These are phyloP conservation scores for Charanyca ferruginea DNA, from an alignment of 2,888 invertebrate genomes.

Conservation along the genomic window DNA sequence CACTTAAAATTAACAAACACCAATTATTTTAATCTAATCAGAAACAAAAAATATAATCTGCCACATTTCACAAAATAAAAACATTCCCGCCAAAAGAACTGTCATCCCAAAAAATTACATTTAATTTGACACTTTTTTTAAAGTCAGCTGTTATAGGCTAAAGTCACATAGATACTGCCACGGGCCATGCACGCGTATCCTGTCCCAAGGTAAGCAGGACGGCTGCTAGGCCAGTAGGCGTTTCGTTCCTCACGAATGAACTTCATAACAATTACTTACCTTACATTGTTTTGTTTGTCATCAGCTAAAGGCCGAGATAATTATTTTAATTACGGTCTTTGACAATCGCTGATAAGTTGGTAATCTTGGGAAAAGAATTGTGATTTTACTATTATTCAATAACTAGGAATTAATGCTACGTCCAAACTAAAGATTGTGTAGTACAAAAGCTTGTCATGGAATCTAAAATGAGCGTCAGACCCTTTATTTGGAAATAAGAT, in stretches of 20 bases:
- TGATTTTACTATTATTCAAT: background rate
- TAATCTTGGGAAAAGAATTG: slow-evolving; percentile 6
- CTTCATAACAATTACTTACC: slow-evolving; percentile 68
- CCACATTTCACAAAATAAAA: background rate
- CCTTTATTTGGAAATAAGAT: too few relatives aligned
- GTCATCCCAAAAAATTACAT: slow-evolving; percentile 26
- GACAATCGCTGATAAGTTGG: slow-evolving; percentile 19
- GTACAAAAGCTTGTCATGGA: too few relatives aligned
- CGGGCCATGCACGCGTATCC: slow-evolving; percentile 70
- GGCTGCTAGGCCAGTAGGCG: slow-evolving; percentile 73
- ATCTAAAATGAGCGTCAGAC: too few relatives aligned
- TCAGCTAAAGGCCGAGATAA: slow-evolving; percentile 53
- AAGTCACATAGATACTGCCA: slow-evolving; percentile 72
- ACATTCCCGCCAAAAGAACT: slow-evolving; percentile 36
- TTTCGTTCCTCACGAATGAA: slow-evolving; percentile 81
- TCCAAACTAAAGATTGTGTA: background rate
- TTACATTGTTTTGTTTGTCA: slow-evolving; percentile 77
- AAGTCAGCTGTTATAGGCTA: slow-evolving; percentile 60
- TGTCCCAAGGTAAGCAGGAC: slow-evolving; percentile 80
- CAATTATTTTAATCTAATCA: slow-evolving; percentile 5
- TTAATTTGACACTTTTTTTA: slow-evolving; percentile 46
- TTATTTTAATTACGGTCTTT: slow-evolving; percentile 57
- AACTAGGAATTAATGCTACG: background rate
- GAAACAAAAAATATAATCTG: background rate
- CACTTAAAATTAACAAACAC: background rate